Evolutionary conservation across 1,140 invertebrate genomes (phyloP).

Genomic region (Heliconius melpomene): DNA sequence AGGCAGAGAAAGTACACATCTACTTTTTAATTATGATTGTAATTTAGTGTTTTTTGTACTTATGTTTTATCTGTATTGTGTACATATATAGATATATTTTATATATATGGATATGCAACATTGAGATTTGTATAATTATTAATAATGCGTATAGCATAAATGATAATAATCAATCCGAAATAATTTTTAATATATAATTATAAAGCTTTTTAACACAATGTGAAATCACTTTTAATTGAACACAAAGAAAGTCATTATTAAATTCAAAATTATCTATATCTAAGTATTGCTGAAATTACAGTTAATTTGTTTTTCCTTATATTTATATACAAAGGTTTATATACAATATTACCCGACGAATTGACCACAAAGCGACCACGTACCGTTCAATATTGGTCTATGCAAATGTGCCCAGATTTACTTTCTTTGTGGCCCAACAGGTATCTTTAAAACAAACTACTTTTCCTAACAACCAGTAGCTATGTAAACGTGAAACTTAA

Average conservation of each 20-base stretch:
- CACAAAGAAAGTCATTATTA: no score
- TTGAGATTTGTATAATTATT: no score
- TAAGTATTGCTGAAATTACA: no score
- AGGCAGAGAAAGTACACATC: slow-evolving; percentile 18
- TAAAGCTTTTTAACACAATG: no score
- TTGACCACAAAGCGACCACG: background rate
- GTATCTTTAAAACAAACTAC: slow-evolving; percentile 28
- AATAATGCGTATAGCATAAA: no score
- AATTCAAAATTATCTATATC: no score
- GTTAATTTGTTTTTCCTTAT: background rate
- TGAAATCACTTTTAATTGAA: no score
- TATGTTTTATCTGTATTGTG: background rate
- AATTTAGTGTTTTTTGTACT: background rate
- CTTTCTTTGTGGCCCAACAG: slow-evolving; percentile 36
- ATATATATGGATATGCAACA: background rate
- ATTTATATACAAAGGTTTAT: background rate
- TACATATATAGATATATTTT: background rate
- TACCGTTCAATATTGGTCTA: slow-evolving; percentile 25
- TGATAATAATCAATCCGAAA: no score
- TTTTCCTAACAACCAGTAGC: slow-evolving; percentile 31
- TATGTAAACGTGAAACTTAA: slow-evolving; percentile 14
- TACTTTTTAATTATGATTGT: slow-evolving; percentile 19
- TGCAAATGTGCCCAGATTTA: slow-evolving; percentile 45
- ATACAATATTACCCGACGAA: background rate
- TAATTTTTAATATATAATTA: no score